These are phyloP conservation scores for Selenia dentaria DNA, from an alignment of 2,888 invertebrate genomes.

Conservation along the genomic window DNA sequence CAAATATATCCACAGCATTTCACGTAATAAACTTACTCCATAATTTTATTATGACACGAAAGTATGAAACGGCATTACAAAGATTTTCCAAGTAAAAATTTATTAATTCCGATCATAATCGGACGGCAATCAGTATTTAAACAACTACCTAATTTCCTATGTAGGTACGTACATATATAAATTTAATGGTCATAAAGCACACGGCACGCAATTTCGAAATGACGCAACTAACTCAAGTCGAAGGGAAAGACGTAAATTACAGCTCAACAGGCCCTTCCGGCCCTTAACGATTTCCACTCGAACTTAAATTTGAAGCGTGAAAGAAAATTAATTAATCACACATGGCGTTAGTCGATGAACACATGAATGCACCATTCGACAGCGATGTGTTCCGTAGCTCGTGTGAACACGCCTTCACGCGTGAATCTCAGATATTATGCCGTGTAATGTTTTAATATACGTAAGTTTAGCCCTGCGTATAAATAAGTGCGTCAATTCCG, in stretches of 20 bases:
- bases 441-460: constrained; percentile 24
- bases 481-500: constrained; percentile 36
- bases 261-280: constrained; percentile 79
- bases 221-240: constrained; percentile 70
- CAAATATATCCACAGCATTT: constrained; percentile 30
- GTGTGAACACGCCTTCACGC: constrained; percentile 17
- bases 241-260: constrained; percentile 76
- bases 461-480: constrained; percentile 26
- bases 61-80: constrained; percentile 24
- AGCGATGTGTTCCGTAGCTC: constrained; percentile 16
- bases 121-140: constrained; percentile 68
- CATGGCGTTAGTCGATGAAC: constrained; percentile 47
- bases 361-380: constrained; percentile 34
- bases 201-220: constrained; percentile 75
- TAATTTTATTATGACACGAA: constrained; percentile 29
- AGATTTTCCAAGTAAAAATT: constrained; percentile 48
- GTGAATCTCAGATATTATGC: constrained; percentile 25
- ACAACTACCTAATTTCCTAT: constrained; percentile 78
- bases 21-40: constrained; percentile 25
- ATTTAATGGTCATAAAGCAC: constrained; percentile 71
- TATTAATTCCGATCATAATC: constrained; percentile 64
- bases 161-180: constrained; percentile 62
- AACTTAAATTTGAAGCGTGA: constrained; percentile 75
- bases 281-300: constrained; percentile 73
- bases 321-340: constrained; percentile 82